phyloP scores from a whole-genome alignment of 2,888 invertebrate species.

The Apodemia duryi region DNA sequence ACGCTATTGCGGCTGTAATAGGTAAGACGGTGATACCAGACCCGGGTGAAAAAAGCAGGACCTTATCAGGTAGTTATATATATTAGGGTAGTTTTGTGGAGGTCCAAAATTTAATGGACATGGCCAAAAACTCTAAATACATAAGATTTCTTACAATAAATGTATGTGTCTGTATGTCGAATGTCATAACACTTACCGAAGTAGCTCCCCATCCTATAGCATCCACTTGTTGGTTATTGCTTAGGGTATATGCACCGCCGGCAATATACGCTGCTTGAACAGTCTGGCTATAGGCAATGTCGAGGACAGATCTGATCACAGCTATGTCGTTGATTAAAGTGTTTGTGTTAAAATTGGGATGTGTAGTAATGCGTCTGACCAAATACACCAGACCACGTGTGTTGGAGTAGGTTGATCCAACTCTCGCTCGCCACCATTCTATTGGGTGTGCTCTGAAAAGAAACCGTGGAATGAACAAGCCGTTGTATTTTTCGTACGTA shows the following conservation, averaged over 20 bases:
- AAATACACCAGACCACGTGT: slow-evolving; percentile 45
- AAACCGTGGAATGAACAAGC: neutral
- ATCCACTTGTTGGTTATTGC: slow-evolving; percentile 39
- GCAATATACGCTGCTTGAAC: slow-evolving; percentile 45
- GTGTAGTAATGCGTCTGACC: slow-evolving; percentile 44
- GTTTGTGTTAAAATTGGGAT: slow-evolving; percentile 41
- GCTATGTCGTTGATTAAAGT: slow-evolving; percentile 49
- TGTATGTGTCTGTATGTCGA: too few species aligned
- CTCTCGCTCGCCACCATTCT: slow-evolving; percentile 52
- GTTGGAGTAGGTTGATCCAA: slow-evolving; percentile 47
- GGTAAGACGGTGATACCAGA: too few species aligned
- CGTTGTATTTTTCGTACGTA: too few species aligned
- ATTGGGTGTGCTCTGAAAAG: slow-evolving; percentile 40
- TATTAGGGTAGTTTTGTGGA: too few species aligned
- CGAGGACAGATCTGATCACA: slow-evolving; percentile 44
- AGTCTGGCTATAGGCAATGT: slow-evolving; percentile 36
- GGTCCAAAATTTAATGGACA: too few species aligned
- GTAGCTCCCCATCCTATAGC: slow-evolving; percentile 61
- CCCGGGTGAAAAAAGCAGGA: too few species aligned
- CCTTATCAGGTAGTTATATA: too few species aligned
- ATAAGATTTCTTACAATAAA: too few species aligned
- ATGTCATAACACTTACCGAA: slow-evolving; percentile 38
- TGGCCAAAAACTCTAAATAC: too few species aligned
- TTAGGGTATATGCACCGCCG: slow-evolving; percentile 42
- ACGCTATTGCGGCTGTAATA: too few species aligned